A percentile compares a stretch with the other conserved stretches of the same genome.
These are phyloP conservation scores for Carcharodon carcharias DNA, from an alignment of 2,797 vertebrate genomes.

Conservation along the genomic window DNA sequence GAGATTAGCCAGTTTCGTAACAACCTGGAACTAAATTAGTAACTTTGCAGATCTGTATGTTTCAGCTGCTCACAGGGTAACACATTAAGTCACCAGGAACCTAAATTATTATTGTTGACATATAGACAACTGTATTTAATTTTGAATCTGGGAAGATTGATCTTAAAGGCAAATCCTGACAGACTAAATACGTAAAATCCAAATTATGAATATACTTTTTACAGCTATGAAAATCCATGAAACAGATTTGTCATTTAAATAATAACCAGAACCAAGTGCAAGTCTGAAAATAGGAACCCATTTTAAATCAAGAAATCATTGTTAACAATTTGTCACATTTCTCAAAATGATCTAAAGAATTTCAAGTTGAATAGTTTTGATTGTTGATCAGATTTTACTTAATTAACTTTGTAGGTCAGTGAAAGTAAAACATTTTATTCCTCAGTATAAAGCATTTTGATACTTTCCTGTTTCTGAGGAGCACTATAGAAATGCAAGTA, in stretches of 20 bases:
- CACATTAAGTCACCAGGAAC: not conserved
- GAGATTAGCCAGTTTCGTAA: not conserved
- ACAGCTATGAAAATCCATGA: not conserved
- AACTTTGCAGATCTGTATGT: not conserved
- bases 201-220: not conserved
- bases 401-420: not conserved
- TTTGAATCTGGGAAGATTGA: not conserved
- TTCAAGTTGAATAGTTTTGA: not conserved
- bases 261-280: not conserved
- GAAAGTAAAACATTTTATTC: not conserved
- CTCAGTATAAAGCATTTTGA: not conserved
- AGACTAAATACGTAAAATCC: not conserved
- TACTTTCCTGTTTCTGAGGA: not conserved
- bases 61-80: not conserved
- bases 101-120: not conserved
- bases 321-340: not conserved
- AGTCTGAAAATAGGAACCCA: not conserved
- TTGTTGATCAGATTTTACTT: not conserved
- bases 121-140: not conserved
- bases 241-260: not conserved
- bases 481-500: constrained; percentile 23
- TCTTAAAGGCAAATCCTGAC: not conserved
- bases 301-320: not conserved
- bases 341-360: not conserved
- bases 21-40: not conserved